These are phyloP conservation scores for Argyresthia goedartella DNA, from an alignment of 2,888 invertebrate genomes.

Conservation along the genomic window DNA sequence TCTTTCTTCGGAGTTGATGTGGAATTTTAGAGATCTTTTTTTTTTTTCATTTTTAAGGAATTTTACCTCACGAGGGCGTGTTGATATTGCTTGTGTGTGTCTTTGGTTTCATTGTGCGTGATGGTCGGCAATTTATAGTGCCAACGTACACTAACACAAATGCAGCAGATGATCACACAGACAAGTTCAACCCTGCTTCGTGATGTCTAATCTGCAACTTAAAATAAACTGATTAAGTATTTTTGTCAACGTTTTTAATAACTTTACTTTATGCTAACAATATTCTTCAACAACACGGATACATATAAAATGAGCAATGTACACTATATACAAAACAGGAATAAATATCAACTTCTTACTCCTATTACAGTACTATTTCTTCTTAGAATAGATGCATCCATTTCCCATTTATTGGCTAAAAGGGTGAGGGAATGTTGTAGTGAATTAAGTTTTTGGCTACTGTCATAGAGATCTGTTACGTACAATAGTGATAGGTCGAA, in stretches of 20 bases:
- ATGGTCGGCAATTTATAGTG: no score
- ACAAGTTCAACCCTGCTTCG: not conserved
- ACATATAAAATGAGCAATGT: constrained; percentile 48
- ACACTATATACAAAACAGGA: constrained; percentile 54
- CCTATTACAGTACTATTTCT: constrained; percentile 22
- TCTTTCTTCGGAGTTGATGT: constrained; percentile 53
- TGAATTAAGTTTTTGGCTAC: constrained; percentile 26
- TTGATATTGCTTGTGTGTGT: no score
- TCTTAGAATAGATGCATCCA: constrained; percentile 36
- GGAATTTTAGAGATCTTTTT: constrained; percentile 31
- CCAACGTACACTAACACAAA: no score
- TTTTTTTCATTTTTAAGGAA: not conserved
- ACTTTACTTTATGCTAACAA: constrained; percentile 35
- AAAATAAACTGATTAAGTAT: not conserved
- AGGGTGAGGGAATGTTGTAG: constrained; percentile 33
- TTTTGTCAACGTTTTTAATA: constrained; percentile 39
- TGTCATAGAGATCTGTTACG: constrained; percentile 35
- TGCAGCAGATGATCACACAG: no score
- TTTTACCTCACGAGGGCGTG: no score
- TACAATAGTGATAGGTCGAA: constrained; percentile 47
- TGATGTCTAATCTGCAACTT: no score
- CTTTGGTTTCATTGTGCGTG: no score
- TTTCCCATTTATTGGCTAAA: constrained; percentile 44
- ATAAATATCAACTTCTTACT: constrained; percentile 25
- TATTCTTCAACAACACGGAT: constrained; percentile 38